Percentiles rank a stretch among this genome's conserved stretches.
Evolutionary conservation across 2,888 invertebrate genomes (phyloP).

Genomic region (Lottia gigantea): DNA sequence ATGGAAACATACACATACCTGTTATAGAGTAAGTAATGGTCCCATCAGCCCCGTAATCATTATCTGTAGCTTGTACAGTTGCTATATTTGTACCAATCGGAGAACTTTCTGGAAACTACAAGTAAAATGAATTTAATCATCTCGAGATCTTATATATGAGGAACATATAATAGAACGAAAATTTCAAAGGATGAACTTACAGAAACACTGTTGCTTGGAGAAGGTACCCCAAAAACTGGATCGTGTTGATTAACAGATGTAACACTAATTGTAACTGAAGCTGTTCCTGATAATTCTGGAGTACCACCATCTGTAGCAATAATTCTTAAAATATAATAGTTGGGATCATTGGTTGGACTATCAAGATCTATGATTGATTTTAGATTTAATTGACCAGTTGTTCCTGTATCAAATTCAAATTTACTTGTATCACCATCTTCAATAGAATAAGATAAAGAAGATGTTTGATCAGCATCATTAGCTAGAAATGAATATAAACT

Average conservation of each 20-base stretch:
- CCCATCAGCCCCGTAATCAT: constrained; percentile 48
- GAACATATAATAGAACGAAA: not conserved
- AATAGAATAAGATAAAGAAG: constrained; percentile 33
- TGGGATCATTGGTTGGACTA: constrained; percentile 31
- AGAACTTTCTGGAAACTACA: constrained; percentile 38
- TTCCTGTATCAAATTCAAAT: constrained; percentile 32
- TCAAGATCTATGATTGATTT: constrained; percentile 25
- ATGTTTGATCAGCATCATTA: constrained; percentile 34
- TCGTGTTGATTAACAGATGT: constrained; percentile 30
- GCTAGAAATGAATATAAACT: constrained; percentile 28
- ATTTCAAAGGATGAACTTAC: too few relatives aligned
- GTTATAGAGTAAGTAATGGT: constrained; percentile 38
- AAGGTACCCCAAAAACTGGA: constrained; percentile 18
- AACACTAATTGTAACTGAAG: constrained; percentile 21
- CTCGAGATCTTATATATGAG: not conserved
- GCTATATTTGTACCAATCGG: constrained; percentile 36
- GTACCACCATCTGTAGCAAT: constrained; percentile 29
- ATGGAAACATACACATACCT: constrained; percentile 33
- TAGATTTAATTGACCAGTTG: constrained; percentile 30
- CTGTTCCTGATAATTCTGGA: constrained; percentile 22
- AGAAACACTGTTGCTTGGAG: not conserved
- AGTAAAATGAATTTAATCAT: not conserved
- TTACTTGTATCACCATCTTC: constrained; percentile 28
- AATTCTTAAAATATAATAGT: constrained; percentile 30
- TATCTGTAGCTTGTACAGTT: constrained; percentile 47